Percentiles rank a stretch among this genome's conserved stretches.
phyloP scores from a whole-genome alignment of 2,888 invertebrate species.

The Holacanthella duospinosa region DNA sequence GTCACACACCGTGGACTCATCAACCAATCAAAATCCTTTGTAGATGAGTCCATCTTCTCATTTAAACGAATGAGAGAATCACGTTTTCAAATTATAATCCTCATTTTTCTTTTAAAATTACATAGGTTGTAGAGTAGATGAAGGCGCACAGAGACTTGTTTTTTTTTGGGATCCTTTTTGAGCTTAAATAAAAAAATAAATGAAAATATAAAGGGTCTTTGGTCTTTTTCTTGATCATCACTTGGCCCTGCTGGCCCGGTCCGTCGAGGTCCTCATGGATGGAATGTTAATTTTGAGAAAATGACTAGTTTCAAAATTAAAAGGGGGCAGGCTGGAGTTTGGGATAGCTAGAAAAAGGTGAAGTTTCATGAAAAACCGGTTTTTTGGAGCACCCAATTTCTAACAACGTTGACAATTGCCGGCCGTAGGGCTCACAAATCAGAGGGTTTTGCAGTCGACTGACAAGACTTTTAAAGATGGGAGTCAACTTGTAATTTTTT shows the following conservation, averaged over 20 bases:
- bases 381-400: conserved; percentile 12
- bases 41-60: background rate
- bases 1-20: too few relatives aligned
- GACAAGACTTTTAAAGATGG: conserved; percentile 8
- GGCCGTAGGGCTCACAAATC: conserved; percentile 1
- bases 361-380: background rate
- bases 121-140: background rate
- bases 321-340: conserved; percentile 10
- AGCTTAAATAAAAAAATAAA: background rate
- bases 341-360: background rate
- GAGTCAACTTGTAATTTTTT: conserved; percentile 7
- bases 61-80: background rate
- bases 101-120: conserved; percentile 3
- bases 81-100: background rate
- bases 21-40: too few relatives aligned
- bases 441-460: background rate
- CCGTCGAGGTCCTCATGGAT: background rate
- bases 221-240: background rate
- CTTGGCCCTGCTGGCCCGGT: background rate
- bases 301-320: conserved; percentile 14
- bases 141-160: too few relatives aligned
- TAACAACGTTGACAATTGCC: conserved; percentile 11
- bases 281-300: conserved; percentile 13
- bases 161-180: background rate
- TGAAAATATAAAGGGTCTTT: background rate